These are phyloP conservation scores for Caenorhabditis zanzibari DNA, from an alignment of 2,888 invertebrate genomes.

Conservation along the genomic window DNA sequence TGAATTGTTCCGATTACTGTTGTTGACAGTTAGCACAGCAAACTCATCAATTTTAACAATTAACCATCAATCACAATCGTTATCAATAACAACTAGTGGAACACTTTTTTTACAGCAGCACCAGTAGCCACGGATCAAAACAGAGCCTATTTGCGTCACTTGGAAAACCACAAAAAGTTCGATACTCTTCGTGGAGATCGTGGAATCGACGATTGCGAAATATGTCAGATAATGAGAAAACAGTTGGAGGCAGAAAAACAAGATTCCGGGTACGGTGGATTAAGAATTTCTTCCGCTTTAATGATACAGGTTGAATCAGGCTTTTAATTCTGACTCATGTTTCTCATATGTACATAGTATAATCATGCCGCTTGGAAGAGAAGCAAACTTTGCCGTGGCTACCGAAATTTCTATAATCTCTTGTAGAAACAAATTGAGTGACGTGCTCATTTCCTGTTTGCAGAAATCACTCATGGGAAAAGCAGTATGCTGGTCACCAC, in stretches of 20 bases:
- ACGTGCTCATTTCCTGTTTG: slow-evolving; percentile 42
- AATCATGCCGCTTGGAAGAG: slow-evolving; percentile 9
- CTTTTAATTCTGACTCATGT: slow-evolving; percentile 33
- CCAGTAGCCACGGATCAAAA: slow-evolving; percentile 68
- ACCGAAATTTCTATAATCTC: slow-evolving; percentile 33
- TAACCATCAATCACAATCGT: slow-evolving; percentile 28
- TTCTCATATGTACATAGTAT: slow-evolving; percentile 28
- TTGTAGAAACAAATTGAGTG: slow-evolving; percentile 42
- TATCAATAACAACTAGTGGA: slow-evolving; percentile 11
- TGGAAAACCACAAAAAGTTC: slow-evolving; percentile 74
- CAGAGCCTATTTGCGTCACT: slow-evolving; percentile 70
- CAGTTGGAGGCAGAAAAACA: slow-evolving; percentile 54
- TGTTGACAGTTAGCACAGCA: slow-evolving; percentile 37
- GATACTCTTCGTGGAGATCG: slow-evolving; percentile 68
- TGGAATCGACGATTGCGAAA: slow-evolving; percentile 66
- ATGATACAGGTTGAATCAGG: neutral
- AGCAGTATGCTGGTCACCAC: slow-evolving; percentile 9
- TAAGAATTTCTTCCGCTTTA: slow-evolving; percentile 27
- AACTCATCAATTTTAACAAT: slow-evolving; percentile 38
- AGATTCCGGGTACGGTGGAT: slow-evolving; percentile 42
- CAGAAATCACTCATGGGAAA: slow-evolving; percentile 53
- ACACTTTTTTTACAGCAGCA: slow-evolving; percentile 30
- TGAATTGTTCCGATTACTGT: slow-evolving; percentile 22
- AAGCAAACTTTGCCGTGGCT: slow-evolving; percentile 34
- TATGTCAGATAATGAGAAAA: slow-evolving; percentile 70